Evolutionary conservation across 2,888 invertebrate species (phyloP), one percentile per base, ranked within the genome.

Genomic region (Conchocele bisecta): DNA sequence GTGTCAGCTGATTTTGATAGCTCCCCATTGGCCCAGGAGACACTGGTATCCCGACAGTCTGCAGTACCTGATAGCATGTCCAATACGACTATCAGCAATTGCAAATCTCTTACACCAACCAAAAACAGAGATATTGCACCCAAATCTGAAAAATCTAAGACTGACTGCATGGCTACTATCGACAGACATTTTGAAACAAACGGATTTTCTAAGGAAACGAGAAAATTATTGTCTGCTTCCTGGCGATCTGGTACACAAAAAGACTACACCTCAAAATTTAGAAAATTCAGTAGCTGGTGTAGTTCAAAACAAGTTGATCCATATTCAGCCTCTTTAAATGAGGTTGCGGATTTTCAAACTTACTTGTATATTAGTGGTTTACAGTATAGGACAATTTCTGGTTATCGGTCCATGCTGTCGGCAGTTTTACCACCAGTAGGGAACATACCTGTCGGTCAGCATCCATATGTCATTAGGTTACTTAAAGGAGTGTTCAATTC

Each of bases 81-180:
- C 68, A 58, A 51, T 64, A 24, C 59, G 24, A 29, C 35, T 75
- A 4, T 69, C 69, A 35, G 22, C 31, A 6, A 11, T 13, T 5
- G 56, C 48, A 42, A 60, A 64, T 48, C 56, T 68, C 11, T 44
- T 65, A 20, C 24, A 56, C 3, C 76, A 76, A 31, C 68, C 71
- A n/a, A 58, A 48, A 20, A 28, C 60, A 29, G 24, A 54, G 41
- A 64, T 75, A 15, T 59, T 15, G 39, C 71, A 75, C 39, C 71
- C 71, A 20, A 48, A 60, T 39, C 70, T 67, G 7, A 54, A 61
- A 26, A 41, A 63, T 15, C 60, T 71, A 51, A 61, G 56, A 22
- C 59, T 75, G 26, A 58, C 63, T 51, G 75, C 75, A 53, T 71
- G 63, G 63, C 28, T 65, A 58, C 54, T 75, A 58, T 75, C 71